Evolutionary conservation across 2,113 vertebrate species (phyloP).

Genomic region (Indicator maculatus): DNA sequence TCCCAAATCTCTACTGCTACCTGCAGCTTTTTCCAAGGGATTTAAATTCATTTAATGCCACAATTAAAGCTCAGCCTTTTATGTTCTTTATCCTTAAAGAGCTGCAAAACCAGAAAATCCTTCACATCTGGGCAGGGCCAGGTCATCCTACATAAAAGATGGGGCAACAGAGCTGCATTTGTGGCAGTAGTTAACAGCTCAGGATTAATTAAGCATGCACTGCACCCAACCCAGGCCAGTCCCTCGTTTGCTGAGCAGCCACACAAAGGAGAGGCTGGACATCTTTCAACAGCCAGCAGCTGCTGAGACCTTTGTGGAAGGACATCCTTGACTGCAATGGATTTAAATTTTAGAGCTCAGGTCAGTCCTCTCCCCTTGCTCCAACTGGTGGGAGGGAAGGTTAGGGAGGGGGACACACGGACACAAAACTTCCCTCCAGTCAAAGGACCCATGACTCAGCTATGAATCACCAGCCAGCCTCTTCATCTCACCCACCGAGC

Average conservation of each 20-base stretch:
- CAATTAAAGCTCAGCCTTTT: neutral
- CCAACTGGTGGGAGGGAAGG: neutral
- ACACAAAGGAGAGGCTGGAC: neutral
- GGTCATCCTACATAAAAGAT: neutral
- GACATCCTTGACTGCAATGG: neutral
- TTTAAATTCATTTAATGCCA: neutral
- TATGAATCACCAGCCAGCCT: neutral
- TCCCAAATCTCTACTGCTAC: neutral
- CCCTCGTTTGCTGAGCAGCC: neutral
- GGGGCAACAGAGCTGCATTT: neutral
- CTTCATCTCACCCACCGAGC: neutral
- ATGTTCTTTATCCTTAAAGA: neutral
- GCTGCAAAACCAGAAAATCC: conserved; percentile 28
- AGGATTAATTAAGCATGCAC: neutral
- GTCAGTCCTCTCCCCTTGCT: neutral
- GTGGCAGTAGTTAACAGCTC: neutral
- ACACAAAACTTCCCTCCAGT: neutral
- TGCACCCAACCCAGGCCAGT: neutral
- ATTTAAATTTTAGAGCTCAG: neutral
- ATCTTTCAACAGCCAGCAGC: neutral
- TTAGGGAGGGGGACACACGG: neutral
- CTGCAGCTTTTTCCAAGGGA: neutral
- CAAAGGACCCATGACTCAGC: neutral
- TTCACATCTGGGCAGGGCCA: neutral
- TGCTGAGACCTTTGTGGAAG: neutral